These are phyloP conservation scores for Ypsolopha scabrella DNA, from an alignment of 2,888 invertebrate genomes.

Conservation along the genomic window DNA sequence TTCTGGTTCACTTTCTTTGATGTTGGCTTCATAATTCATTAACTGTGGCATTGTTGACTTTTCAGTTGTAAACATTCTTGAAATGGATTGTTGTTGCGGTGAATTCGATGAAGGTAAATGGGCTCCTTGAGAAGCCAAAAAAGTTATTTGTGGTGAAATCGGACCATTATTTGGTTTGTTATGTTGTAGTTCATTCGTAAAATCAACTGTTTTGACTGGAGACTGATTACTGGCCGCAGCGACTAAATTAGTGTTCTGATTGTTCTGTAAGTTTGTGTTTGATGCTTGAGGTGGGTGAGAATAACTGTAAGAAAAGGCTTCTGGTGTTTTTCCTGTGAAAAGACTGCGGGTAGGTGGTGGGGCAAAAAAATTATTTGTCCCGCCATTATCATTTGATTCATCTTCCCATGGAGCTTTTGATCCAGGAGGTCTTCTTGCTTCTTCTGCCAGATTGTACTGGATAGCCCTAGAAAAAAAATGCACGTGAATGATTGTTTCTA, in stretches of 20 bases:
- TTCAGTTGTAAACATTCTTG: slow-evolving; percentile 41
- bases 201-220: slow-evolving; percentile 39
- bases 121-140: slow-evolving; percentile 59
- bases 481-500: slow-evolving; percentile 1
- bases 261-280: slow-evolving; percentile 14
- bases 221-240: slow-evolving; percentile 37
- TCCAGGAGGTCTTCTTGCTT: slow-evolving; percentile 50
- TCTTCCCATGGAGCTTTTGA: slow-evolving; percentile 38
- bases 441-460: slow-evolving; percentile 61
- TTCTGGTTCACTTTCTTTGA: slow-evolving; percentile 44
- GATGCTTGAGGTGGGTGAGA: slow-evolving; percentile 14
- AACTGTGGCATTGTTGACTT: slow-evolving; percentile 50
- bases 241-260: slow-evolving; percentile 35
- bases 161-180: slow-evolving; percentile 35
- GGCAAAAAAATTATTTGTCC: slow-evolving; percentile 16
- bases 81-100: slow-evolving; percentile 28
- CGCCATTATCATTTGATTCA: slow-evolving; percentile 35
- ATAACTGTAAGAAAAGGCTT: slow-evolving; percentile 57
- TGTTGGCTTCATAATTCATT: slow-evolving; percentile 49
- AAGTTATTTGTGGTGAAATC: slow-evolving; percentile 59
- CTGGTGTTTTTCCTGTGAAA: slow-evolving; percentile 57
- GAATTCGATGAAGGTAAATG: slow-evolving; percentile 39
- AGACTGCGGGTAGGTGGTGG: slow-evolving; percentile 31
- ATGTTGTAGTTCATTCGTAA: slow-evolving; percentile 35
- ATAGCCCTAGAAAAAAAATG: slow-evolving; percentile 35